Conservation (phyloP, 2,797 vertebrate genomes). For the Arrhamphus sclerolepis region DNA sequence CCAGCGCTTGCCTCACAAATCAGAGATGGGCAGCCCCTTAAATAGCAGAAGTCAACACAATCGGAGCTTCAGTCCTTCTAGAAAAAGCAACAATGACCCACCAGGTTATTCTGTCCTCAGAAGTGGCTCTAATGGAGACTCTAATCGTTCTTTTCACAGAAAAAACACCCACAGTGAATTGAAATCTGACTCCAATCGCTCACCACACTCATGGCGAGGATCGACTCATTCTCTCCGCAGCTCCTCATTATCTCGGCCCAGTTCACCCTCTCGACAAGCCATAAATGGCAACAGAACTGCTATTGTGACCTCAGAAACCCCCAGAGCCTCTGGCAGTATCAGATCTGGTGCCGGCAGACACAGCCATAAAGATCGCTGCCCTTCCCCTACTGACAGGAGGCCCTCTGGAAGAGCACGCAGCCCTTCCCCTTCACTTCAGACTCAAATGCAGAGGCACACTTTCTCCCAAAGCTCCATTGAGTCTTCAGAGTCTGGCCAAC, state of each 20-base stretch:
- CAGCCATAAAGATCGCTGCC: constrained; percentile 35
- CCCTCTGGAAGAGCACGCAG: constrained; percentile 39
- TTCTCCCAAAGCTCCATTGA: constrained; percentile 83
- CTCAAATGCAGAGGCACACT: constrained; percentile 58
- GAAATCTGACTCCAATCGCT: constrained; percentile 56
- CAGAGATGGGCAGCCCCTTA: constrained; percentile 47
- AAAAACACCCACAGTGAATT: constrained; percentile 50
- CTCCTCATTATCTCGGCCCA: constrained; percentile 64
- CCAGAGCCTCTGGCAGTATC: constrained; percentile 40
- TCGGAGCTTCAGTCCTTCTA: constrained; percentile 56
- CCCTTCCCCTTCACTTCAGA: constrained; percentile 61
- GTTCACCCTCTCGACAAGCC: constrained; percentile 65
- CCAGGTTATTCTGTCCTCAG: constrained; percentile 66
- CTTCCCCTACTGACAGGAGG: constrained; percentile 42
- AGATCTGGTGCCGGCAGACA: constrained; percentile 50
- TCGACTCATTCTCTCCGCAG: constrained; percentile 67
- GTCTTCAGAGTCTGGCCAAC: constrained; percentile 72
- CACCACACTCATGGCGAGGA: constrained; percentile 62
- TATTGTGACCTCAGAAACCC: constrained; percentile 50
- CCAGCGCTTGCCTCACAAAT: constrained; percentile 39
- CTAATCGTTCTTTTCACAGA: constrained; percentile 48
- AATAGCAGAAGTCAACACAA: constrained; percentile 43
- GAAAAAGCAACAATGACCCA: constrained; percentile 41
- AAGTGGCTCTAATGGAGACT: constrained; percentile 60
- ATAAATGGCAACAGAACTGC: constrained; percentile 43